A percentile compares a stretch with the other conserved stretches of the same genome.
phyloP scores from a whole-genome alignment of 2,113 vertebrate species.

The Nyctereutes procyonoides region DNA sequence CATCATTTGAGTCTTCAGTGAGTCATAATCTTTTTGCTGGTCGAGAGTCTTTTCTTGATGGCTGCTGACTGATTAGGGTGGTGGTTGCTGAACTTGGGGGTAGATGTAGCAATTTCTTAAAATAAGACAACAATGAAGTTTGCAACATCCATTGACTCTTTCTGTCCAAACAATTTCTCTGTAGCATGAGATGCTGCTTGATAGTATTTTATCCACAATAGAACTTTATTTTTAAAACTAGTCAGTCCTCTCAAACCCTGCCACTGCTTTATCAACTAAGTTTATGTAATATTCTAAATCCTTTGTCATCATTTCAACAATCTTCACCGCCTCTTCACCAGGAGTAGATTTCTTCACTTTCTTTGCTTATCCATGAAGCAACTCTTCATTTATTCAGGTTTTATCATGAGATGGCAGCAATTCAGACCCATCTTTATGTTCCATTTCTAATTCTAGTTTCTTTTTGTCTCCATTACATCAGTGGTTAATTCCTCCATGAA shows the following conservation, averaged over 20 bases:
- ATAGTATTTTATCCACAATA: neutral
- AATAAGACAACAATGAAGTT: neutral
- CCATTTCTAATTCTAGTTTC: neutral
- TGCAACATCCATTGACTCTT: neutral
- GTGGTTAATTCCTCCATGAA: neutral
- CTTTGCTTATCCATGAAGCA: neutral
- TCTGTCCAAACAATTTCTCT: neutral
- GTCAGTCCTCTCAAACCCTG: neutral
- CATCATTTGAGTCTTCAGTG: neutral
- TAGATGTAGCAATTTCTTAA: neutral
- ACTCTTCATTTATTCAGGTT: neutral
- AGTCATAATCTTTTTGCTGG: neutral
- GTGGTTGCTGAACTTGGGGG: no score
- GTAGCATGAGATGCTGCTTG: neutral
- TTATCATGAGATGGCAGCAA: neutral
- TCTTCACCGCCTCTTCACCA: neutral
- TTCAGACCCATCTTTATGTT: neutral
- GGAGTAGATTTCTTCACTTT: neutral
- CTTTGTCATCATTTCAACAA: neutral
- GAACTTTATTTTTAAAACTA: neutral
- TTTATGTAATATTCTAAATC: neutral
- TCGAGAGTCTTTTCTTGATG: neutral
- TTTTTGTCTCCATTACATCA: neutral
- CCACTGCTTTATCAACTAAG: neutral
- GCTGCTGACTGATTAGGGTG: no score